Conservation (phyloP, 2,113 vertebrate species). For the Danio rerio region GRCz12tu NC_133196.1:27199001-27199500, state of each 20-base stretch:
- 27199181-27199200: conserved; percentile 88
- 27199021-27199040: conserved; percentile 93
- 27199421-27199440: conserved; percentile 32
- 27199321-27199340: background rate
- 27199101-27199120: conserved; percentile 93
- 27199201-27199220: conserved; percentile 65
- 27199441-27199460: conserved; percentile 36
- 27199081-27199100: conserved; percentile 93
- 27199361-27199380: conserved; percentile 30
- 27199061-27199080: conserved; percentile 90
- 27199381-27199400: conserved; percentile 35
- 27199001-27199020: conserved; percentile 94
- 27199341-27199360: background rate
- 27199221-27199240: background rate
- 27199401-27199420: conserved; percentile 21
- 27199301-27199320: conserved; percentile 16
- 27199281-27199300: background rate
- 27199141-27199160: conserved; percentile 87
- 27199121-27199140: conserved; percentile 87
- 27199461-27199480: conserved; percentile 45
- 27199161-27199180: conserved; percentile 79
- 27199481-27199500: conserved; percentile 44
- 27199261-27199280: background rate
- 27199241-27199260: background rate
- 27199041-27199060: conserved; percentile 91